phyloP scores from a whole-genome alignment of 1,140 invertebrate species.

The Atta cephalotes region DNA sequence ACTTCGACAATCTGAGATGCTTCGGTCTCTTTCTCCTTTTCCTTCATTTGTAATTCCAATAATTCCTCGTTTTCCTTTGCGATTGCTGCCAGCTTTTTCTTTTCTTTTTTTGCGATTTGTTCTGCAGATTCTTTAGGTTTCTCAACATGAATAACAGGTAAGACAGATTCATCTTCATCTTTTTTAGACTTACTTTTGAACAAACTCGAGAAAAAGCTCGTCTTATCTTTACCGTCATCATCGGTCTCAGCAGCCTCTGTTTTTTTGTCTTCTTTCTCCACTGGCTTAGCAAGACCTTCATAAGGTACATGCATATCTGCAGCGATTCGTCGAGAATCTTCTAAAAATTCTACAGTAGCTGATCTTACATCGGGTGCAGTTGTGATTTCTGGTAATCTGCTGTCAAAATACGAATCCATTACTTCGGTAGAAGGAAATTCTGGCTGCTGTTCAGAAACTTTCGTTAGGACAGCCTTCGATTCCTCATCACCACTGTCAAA shows the following conservation, averaged over 20 bases:
- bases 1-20: neutral
- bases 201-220: constrained; percentile 43
- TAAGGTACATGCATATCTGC: constrained; percentile 38
- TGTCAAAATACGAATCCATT: constrained; percentile 1
- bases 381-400: constrained; percentile 13
- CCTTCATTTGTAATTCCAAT: constrained; percentile 28
- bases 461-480: constrained; percentile 41
- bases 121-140: constrained; percentile 46
- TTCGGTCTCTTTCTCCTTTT: constrained; percentile 35
- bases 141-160: constrained; percentile 37
- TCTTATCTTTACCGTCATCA: constrained; percentile 51
- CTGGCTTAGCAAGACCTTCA: neutral
- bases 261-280: constrained; percentile 29
- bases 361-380: constrained; percentile 48
- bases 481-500: constrained; percentile 81
- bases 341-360: constrained; percentile 70
- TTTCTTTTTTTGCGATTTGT: constrained; percentile 48
- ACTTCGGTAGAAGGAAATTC: constrained; percentile 5
- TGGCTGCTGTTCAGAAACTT: neutral
- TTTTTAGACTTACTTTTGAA: constrained; percentile 47
- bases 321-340: constrained; percentile 71
- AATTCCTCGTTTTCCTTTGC: constrained; percentile 34
- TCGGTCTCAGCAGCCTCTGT: neutral
- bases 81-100: constrained; percentile 15
- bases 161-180: constrained; percentile 24